Base-by-base conservation (phyloP, 2,113 vertebrate genomes). In the Podarcis muralis region DNA sequence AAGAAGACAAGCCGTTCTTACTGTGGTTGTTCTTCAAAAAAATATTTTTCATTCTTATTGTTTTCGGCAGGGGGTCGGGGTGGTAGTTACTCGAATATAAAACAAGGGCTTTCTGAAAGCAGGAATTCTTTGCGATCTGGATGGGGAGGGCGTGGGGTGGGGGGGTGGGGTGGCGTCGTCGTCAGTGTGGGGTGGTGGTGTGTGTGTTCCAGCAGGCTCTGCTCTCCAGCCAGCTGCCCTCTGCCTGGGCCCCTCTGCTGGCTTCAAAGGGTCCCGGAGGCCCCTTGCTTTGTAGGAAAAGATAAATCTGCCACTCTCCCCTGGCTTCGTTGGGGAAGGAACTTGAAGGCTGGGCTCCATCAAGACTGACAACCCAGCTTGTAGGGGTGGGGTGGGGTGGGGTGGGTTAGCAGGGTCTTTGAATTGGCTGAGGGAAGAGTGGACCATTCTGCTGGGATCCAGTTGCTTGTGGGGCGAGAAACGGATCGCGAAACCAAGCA, bases 281-380 rank as follows among this genome's bases (percentile, higher is more conserved):
- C 87, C 80, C 81, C 81, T 86, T 83, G 43, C 71, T 90, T 83
- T 87, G 80, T 78, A 87, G 89, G 48, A 83, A 78, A 72, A 83
- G 80, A 78, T 87, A 83, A 90, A 90, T 90, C 79, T 78, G 80
- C 74, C 65, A 69, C 85, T 86, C 88, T 85, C 68, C 82, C 62
- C n/a, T n/a, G 12, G 87, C 74, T 25, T 79, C 68, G 59, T 74
- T 18, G 62, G n/a, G 59, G 53, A 82, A 59, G 74, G 75, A 13
- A 22, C 3, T 81, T 90, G 93, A 92, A 87, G 90, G 88, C 69
- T 90, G 83, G 68, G 83, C 83, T 84, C 88, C 53, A 74, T 89
- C 83, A 85, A 80, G 76, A 74, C 68, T 85, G 88, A 71, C 76
- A 80, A 43, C 48, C 48, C 59, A 15, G 75, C 59, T 57, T 78